A percentile compares a stretch with the other conserved stretches of the same genome.
Evolutionary conservation across 2,797 vertebrate genomes (phyloP).

Genomic region (Gymnocypris eckloni): DNA sequence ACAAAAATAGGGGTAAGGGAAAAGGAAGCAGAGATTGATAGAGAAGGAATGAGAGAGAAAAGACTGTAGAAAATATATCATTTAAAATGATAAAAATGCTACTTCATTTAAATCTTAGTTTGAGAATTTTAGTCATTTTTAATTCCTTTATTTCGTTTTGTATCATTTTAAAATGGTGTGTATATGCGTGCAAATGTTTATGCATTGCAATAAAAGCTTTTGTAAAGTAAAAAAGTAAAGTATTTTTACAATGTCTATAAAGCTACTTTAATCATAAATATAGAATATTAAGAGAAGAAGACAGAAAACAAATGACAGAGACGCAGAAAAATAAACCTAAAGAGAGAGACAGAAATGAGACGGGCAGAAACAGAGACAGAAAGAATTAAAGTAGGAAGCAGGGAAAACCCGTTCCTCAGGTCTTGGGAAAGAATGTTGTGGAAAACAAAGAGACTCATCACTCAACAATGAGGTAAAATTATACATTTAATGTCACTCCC

Average conservation of each 20-base stretch:
- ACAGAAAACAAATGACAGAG: slow-evolving; percentile 6
- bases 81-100: neutral
- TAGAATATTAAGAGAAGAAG: neutral
- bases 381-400: slow-evolving; percentile 23
- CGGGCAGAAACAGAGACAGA: neutral
- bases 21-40: slow-evolving; percentile 53
- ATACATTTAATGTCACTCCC: slow-evolving; percentile 51
- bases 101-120: neutral
- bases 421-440: slow-evolving; percentile 44
- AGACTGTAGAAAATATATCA: neutral
- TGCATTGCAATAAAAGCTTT: neutral
- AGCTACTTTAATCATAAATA: neutral
- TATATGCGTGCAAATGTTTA: neutral
- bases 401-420: slow-evolving; percentile 25
- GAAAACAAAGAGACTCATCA: slow-evolving; percentile 58
- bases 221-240: neutral
- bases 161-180: neutral
- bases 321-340: slow-evolving; percentile 23
- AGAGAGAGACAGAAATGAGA: slow-evolving; percentile 25
- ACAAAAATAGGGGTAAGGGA: slow-evolving; percentile 67
- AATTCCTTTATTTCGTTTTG: neutral
- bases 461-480: slow-evolving; percentile 62
- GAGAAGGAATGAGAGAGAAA: slow-evolving; percentile 34
- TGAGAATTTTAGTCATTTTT: neutral
- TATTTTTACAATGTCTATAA: neutral